Conservation (phyloP, 2,888 invertebrate species). For the Polydrusus pterygomalis region DNA sequence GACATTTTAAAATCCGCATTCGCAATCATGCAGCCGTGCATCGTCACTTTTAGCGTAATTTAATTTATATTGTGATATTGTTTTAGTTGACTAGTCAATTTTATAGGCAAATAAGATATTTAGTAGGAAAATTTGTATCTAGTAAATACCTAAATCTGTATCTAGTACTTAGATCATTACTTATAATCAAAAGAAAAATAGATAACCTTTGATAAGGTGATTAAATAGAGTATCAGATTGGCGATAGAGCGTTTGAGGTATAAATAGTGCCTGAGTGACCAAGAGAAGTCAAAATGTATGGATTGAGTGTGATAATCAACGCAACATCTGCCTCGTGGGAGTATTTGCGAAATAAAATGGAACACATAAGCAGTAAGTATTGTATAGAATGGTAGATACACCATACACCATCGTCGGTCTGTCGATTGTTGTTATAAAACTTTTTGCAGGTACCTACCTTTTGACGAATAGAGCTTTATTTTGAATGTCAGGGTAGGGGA, state of each 20-base stretch:
- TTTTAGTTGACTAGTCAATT: slow-evolving; percentile 18
- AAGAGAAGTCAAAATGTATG: slow-evolving; percentile 62
- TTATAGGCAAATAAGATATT: not conserved
- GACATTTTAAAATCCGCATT: slow-evolving; percentile 26
- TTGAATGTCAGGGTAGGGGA: no score
- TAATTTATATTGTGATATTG: slow-evolving; percentile 10
- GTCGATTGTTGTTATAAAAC: no score
- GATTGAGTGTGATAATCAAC: slow-evolving; percentile 65
- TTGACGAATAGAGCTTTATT: no score
- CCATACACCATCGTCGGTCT: no score
- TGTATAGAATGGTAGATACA: no score
- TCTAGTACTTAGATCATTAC: not conserved
- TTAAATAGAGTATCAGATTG: no score
- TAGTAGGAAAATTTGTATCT: not conserved
- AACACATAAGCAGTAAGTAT: slow-evolving; percentile 57
- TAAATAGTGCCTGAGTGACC: slow-evolving; percentile 5
- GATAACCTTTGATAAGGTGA: not conserved
- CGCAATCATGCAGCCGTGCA: slow-evolving; percentile 6
- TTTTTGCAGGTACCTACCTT: no score
- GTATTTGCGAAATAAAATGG: slow-evolving; percentile 65
- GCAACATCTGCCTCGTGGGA: slow-evolving; percentile 65
- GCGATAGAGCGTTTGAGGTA: not conserved
- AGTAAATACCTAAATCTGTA: not conserved
- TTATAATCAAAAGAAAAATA: not conserved
- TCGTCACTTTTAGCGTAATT: not conserved